Evolutionary conservation across 2,113 vertebrate genomes (phyloP), one percentile per base, ranked within the genome.

Genomic region (Heterotilapia buettikoferi): DNA sequence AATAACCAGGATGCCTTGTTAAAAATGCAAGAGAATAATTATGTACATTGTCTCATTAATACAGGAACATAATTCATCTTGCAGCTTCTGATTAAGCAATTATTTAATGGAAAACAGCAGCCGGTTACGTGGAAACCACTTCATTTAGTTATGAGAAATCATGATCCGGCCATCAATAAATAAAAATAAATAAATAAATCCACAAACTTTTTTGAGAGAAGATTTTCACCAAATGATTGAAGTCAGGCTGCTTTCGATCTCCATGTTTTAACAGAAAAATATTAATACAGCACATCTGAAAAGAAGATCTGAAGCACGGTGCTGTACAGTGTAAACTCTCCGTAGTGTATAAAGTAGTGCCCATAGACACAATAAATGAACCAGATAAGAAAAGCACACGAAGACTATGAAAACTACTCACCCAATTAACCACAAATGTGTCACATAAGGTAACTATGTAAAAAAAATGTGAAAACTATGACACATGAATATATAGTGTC

Each of bases 401-500:
- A 12, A 66, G 3, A 66, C 61, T 38, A 19, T 19, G 59, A 36
- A 68, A 21, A 68, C 21, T 45, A 3, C 29, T 19, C 57, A 33
- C 8, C 8, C 21, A 26, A 4, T 45, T 10, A 73, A 26, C 38
- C 21, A 45, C 66, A 18, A 40, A 2, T 18, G 21, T 45, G 38
- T 73, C 38, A 45, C 7, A 71, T 3, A 24, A 40, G 1, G 36
- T 21, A 43, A 24, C n/a, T 6, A 5, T 68, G 38, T 24, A 24
- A 71, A 68, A 68, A 6, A 24, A 68, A 3, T 0, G 36, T 71
- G 3, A 43, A 43, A 43, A 43, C 38, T 71, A 16, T 24, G 38
- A 16, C 38, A 0, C 66, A 68, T 40, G 11, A 40, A 40, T 40
- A 14, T 0, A 40, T 5, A 0, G 4, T 2, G 13, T 5, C n/a